Conservation (phyloP, 2,797 vertebrate species). For the Alcedo quadribrachys region DNA sequence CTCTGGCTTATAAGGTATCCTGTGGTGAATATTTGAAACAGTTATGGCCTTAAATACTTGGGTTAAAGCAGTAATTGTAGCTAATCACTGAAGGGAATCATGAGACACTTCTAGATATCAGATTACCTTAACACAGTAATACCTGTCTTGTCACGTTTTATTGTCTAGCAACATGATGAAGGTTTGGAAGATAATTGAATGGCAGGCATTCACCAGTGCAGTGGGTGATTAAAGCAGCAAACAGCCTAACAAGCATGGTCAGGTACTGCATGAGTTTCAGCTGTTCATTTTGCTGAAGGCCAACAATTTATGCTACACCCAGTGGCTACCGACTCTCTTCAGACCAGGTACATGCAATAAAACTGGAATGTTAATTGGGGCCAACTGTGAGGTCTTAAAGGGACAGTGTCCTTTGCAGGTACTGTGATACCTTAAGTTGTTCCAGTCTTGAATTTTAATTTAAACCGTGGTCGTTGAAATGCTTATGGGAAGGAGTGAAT, state of each 20-base stretch:
- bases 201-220: slow-evolving; percentile 29
- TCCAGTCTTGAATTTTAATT: slow-evolving; percentile 28
- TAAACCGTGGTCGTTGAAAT: background rate
- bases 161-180: slow-evolving; percentile 44
- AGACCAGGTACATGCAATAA: slow-evolving; percentile 71
- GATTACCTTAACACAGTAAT: slow-evolving; percentile 54
- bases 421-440: background rate
- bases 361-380: slow-evolving; percentile 77
- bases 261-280: slow-evolving; percentile 71
- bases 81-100: slow-evolving; percentile 57
- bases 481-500: slow-evolving; percentile 1
- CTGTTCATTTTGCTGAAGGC: slow-evolving; percentile 80
- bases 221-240: slow-evolving; percentile 64
- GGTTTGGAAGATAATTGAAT: slow-evolving; percentile 65
- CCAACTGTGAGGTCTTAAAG: slow-evolving; percentile 67
- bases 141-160: slow-evolving; percentile 60
- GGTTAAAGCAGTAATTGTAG: slow-evolving; percentile 48
- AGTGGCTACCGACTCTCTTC: slow-evolving; percentile 60
- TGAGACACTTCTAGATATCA: slow-evolving; percentile 35
- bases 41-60: slow-evolving; percentile 4
- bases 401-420: slow-evolving; percentile 35
- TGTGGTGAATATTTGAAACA: background rate
- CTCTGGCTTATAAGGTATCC: background rate
- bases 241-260: slow-evolving; percentile 75
- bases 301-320: slow-evolving; percentile 76